Percentiles rank a stretch among this genome's conserved stretches.
Evolutionary conservation across 1,140 invertebrate genomes (phyloP).

Genomic region (Cotesia glomerata): DNA sequence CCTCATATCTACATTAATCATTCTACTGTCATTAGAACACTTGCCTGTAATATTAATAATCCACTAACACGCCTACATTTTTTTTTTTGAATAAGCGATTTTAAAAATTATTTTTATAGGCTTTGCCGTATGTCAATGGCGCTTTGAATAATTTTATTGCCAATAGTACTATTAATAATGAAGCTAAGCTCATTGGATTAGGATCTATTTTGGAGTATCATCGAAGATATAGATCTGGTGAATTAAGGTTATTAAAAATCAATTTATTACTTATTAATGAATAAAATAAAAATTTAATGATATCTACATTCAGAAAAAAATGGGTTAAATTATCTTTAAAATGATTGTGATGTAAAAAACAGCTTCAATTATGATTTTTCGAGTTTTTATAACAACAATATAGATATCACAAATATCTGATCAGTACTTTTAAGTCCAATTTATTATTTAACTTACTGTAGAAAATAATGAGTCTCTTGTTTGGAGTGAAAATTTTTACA

Average conservation of each 20-base stretch:
- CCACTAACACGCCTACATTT: neutral
- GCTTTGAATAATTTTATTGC: constrained; percentile 68
- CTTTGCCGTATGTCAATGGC: constrained; percentile 68
- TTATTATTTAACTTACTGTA: too few species aligned
- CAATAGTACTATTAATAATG: constrained; percentile 64
- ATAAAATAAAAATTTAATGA: too few species aligned
- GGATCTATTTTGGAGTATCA: constrained; percentile 59
- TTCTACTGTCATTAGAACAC: constrained; percentile 45
- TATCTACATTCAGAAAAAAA: too few species aligned
- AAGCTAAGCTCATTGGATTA: constrained; percentile 62
- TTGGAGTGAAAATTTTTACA: too few species aligned
- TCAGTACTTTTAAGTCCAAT: too few species aligned
- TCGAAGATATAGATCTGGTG: constrained; percentile 50
- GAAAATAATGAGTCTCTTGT: too few species aligned
- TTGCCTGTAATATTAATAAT: constrained; percentile 22
- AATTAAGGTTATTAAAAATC: constrained; percentile 41
- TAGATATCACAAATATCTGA: too few species aligned
- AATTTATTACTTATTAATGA: too few species aligned
- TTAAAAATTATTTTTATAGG: constrained; percentile 47
- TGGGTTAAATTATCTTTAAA: too few species aligned
- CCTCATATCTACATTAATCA: constrained; percentile 49
- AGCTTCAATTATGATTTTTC: too few species aligned
- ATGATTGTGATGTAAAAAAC: too few species aligned
- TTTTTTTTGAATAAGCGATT: neutral
- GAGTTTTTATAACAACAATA: too few species aligned